These are phyloP conservation scores for Diceros bicornis DNA, from an alignment of 2,797 vertebrate species.

Conservation along the genomic window DNA sequence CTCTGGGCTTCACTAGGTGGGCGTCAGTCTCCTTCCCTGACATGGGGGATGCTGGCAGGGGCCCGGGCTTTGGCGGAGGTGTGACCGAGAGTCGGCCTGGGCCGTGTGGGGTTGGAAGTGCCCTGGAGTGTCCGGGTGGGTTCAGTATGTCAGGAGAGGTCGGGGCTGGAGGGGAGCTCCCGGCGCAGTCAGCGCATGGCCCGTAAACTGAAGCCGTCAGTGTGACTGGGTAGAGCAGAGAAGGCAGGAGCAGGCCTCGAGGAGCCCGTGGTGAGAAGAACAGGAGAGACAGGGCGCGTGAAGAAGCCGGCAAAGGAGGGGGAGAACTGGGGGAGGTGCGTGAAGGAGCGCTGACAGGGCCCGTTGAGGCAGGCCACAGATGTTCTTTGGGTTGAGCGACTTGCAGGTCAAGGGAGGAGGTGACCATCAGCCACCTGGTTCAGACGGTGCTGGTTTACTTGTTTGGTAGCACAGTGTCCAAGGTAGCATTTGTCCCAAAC, in stretches of 20 bases:
- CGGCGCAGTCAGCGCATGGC: accelerated
- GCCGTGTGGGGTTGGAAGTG: accelerated
- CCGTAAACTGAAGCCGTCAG: accelerated
- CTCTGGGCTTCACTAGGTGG: background rate
- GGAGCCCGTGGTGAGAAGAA: background rate
- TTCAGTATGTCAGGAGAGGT: background rate
- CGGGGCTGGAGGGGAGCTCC: background rate
- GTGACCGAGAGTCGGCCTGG: background rate
- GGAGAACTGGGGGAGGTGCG: accelerated
- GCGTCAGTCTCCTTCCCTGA: background rate
- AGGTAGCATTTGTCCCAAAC: background rate
- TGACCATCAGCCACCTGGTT: no score
- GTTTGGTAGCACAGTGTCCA: background rate
- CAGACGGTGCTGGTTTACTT: background rate
- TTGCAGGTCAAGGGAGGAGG: accelerated
- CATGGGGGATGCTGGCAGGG: background rate
- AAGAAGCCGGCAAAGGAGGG: accelerated
- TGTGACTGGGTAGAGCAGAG: accelerated
- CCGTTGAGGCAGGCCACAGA: accelerated
- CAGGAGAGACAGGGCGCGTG: background rate
- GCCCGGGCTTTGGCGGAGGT: accelerated
- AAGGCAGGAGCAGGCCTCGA: no score
- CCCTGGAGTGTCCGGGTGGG: background rate
- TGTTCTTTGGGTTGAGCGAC: background rate
- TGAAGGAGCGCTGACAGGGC: accelerated